phyloP scores from a whole-genome alignment of 1,140 invertebrate genomes.

The Sycophaga agraensis region DNA sequence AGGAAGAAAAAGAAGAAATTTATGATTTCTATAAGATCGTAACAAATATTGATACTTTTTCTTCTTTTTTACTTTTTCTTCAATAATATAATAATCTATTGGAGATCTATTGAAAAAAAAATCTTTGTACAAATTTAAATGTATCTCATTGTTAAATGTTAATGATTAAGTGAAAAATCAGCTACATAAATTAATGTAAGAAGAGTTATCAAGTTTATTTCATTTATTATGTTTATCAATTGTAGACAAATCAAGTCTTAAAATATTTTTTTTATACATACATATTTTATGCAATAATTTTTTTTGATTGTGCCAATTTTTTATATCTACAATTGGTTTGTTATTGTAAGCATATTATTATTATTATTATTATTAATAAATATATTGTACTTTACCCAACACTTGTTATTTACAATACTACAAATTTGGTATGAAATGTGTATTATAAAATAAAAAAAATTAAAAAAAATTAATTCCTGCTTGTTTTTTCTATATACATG shows the following conservation, averaged over 20 bases:
- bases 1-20: conserved; percentile 18
- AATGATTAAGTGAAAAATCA: conserved; percentile 11
- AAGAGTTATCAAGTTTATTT: neutral
- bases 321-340: conserved; percentile 22
- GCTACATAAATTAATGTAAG: conserved; percentile 3
- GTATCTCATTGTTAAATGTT: conserved; percentile 31
- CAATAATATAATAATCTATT: conserved; percentile 16
- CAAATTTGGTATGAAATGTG: conserved; percentile 24
- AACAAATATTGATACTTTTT: neutral
- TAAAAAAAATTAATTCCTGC: too few species aligned
- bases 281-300: conserved; percentile 1
- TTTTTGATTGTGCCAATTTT: conserved; percentile 24
- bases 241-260: too few species aligned
- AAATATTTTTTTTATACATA: neutral
- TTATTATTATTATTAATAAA: conserved; percentile 26
- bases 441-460: conserved; percentile 23
- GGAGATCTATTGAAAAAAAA: conserved; percentile 18
- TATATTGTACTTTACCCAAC: conserved; percentile 16
- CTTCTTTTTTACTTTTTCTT: conserved; percentile 22
- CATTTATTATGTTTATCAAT: neutral
- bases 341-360: conserved; percentile 17
- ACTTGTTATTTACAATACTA: conserved; percentile 25
- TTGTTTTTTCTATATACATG: too few species aligned
- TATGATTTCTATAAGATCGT: neutral
- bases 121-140: conserved; percentile 31